These are phyloP conservation scores for Cyprinella venusta DNA, from an alignment of 2,797 vertebrate species.

Conservation along the genomic window DNA sequence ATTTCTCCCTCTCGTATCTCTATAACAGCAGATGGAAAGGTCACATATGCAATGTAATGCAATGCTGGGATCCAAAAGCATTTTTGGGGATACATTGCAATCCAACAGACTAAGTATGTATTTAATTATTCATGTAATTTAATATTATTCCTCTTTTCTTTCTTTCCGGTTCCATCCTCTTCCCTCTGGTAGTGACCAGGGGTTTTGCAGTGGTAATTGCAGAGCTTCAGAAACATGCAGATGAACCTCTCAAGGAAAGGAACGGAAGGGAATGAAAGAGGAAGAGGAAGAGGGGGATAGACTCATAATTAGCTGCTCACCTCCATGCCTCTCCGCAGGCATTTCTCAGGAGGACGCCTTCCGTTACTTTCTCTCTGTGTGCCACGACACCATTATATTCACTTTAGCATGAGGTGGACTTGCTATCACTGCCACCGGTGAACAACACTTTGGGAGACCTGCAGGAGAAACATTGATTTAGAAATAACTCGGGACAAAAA, in stretches of 20 bases:
- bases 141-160: constrained; percentile 46
- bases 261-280: constrained; percentile 58
- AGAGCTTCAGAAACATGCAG: constrained; percentile 78
- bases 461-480: constrained; percentile 22
- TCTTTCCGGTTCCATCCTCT: constrained; percentile 35
- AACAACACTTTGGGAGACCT: constrained; percentile 13
- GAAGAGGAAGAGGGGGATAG: constrained; percentile 63
- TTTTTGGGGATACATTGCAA: constrained; percentile 24
- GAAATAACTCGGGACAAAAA: background rate
- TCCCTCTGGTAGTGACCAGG: constrained; percentile 66
- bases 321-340: constrained; percentile 38
- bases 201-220: constrained; percentile 73
- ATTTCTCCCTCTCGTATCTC: constrained; percentile 9
- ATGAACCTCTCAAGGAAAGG: constrained; percentile 67
- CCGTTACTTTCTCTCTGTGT: constrained; percentile 58
- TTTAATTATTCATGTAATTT: constrained; percentile 42
- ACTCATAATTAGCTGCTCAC: constrained; percentile 72
- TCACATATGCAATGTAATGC: constrained; percentile 7
- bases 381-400: constrained; percentile 68
- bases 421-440: background rate
- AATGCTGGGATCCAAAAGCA: constrained; percentile 12
- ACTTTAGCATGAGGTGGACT: constrained; percentile 37
- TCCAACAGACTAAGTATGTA: constrained; percentile 32
- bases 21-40: constrained; percentile 24
- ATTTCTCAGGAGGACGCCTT: constrained; percentile 33